phyloP scores from a whole-genome alignment of 2,113 vertebrate species.

The Bos indicus region DNA sequence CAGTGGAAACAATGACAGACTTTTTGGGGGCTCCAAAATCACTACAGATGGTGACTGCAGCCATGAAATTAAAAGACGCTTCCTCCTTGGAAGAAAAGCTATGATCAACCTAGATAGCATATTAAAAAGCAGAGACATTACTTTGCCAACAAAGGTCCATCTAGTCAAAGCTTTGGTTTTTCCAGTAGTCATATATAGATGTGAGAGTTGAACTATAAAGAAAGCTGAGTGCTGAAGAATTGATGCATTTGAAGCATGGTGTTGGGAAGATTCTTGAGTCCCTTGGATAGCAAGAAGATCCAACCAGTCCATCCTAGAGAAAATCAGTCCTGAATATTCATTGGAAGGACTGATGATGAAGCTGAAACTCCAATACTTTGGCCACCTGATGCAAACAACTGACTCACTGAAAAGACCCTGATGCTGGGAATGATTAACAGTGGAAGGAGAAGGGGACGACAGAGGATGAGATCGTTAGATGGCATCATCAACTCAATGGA shows the following conservation, averaged over 20 bases:
- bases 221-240: background rate
- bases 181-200: background rate
- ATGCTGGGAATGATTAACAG: background rate
- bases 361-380: background rate
- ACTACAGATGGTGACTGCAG: background rate
- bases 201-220: background rate
- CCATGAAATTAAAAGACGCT: background rate
- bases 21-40: fast-evolving
- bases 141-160: background rate
- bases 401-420: background rate
- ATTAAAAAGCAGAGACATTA: background rate
- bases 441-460: background rate
- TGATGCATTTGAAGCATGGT: background rate
- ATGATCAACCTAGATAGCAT: background rate
- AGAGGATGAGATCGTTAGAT: background rate
- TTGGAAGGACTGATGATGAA: background rate
- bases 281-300: background rate
- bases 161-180: background rate
- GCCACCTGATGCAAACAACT: background rate
- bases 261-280: background rate
- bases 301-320: background rate
- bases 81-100: background rate
- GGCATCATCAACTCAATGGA: background rate
- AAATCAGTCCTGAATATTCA: background rate
- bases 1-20: background rate